Evolutionary conservation across 2,888 invertebrate species (phyloP).

Genomic region (Molanna angustata): DNA sequence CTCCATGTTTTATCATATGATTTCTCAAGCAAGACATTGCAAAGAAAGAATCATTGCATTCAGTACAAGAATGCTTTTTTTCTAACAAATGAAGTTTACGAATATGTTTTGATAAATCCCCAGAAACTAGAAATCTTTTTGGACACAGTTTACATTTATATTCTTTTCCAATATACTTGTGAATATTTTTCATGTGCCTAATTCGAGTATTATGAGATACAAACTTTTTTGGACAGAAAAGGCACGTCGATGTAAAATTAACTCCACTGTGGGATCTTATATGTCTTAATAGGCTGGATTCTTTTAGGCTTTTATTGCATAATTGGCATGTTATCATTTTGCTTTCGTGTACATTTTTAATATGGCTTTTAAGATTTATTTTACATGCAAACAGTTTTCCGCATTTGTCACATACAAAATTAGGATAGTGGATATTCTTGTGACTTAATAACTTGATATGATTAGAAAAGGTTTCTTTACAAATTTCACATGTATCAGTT

Average conservation of each 20-base stretch:
- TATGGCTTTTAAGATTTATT: slow-evolving; percentile 14
- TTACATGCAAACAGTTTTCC: slow-evolving; percentile 20
- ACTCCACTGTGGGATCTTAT: slow-evolving; percentile 6
- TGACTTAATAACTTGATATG: slow-evolving; percentile 19
- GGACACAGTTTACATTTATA: slow-evolving; percentile 29
- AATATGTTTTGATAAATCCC: slow-evolving; percentile 9
- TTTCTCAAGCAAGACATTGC: slow-evolving; percentile 55
- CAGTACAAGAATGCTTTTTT: neutral
- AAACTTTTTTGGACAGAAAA: slow-evolving; percentile 43
- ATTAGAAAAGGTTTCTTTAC: slow-evolving; percentile 21
- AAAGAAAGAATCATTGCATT: slow-evolving; percentile 53
- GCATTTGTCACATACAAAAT: slow-evolving; percentile 25
- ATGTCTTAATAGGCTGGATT: slow-evolving; percentile 14
- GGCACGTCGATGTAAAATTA: slow-evolving; percentile 39
- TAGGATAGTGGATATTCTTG: slow-evolving; percentile 24
- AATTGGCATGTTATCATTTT: slow-evolving; percentile 12
- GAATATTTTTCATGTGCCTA: slow-evolving; percentile 43
- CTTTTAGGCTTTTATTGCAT: slow-evolving; percentile 10
- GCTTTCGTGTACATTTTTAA: slow-evolving; percentile 9
- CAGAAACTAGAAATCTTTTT: slow-evolving; percentile 7
- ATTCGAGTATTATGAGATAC: slow-evolving; percentile 46
- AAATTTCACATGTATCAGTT: slow-evolving; percentile 17
- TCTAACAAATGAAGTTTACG: slow-evolving; percentile 1
- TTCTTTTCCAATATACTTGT: slow-evolving; percentile 32
- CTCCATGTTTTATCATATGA: slow-evolving; percentile 58